These are phyloP conservation scores for Clarias gariepinus DNA, from an alignment of 2,113 vertebrate genomes.

Conservation along the genomic window DNA sequence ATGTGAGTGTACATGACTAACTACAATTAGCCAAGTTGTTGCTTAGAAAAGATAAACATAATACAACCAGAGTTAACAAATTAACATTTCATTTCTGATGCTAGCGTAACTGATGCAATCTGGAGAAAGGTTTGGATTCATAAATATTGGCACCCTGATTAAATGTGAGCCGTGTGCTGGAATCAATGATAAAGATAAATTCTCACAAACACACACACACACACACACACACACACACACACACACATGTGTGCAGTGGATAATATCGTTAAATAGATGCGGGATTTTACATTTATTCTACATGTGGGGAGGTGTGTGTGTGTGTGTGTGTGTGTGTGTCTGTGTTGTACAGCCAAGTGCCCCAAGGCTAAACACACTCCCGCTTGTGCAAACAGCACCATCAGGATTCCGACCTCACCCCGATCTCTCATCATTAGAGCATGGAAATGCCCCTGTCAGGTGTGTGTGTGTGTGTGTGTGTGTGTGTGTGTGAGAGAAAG, in stretches of 20 bases:
- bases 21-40: too few relatives aligned
- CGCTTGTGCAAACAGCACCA: constrained; percentile 56
- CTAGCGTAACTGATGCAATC: too few relatives aligned
- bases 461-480: constrained; percentile 26
- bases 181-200: background rate
- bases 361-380: constrained; percentile 49
- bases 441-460: constrained; percentile 76
- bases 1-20: too few relatives aligned
- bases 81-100: too few relatives aligned
- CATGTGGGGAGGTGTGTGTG: background rate
- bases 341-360: too few relatives aligned
- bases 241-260: background rate
- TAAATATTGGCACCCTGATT: background rate
- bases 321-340: constrained; percentile 36
- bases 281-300: constrained; percentile 19
- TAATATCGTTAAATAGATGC: constrained; percentile 44
- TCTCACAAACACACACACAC: background rate
- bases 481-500: background rate
- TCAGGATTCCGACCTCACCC: constrained; percentile 74
- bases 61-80: too few relatives aligned
- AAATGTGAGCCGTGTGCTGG: background rate
- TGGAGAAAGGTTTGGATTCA: background rate
- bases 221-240: too few relatives aligned
- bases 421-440: constrained; percentile 79
- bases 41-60: too few relatives aligned